Percentiles rank a stretch among this genome's conserved stretches.
These are phyloP conservation scores for Neodon shergylaensis DNA, from an alignment of 2,113 vertebrate species.

Conservation along the genomic window DNA sequence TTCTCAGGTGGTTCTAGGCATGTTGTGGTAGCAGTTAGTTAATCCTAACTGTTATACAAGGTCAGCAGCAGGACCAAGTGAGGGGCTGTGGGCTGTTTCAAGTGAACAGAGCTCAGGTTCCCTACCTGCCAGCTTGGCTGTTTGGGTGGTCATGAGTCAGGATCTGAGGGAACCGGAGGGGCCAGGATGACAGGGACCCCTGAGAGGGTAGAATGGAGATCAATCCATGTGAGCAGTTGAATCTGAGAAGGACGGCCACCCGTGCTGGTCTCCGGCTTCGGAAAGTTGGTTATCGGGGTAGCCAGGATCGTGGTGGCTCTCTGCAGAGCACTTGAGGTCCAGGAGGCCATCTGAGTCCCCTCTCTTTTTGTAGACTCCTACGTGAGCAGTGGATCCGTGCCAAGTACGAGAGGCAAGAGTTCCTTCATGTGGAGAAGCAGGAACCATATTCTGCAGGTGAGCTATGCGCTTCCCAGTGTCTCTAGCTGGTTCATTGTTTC, in stretches of 20 bases:
- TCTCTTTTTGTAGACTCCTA: conserved; percentile 88
- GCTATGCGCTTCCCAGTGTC: fast-evolving
- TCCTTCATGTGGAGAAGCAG: conserved; percentile 94
- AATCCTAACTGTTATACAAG: not conserved
- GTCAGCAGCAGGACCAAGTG: not conserved
- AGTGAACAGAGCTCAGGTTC: not conserved
- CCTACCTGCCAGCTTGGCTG: not conserved
- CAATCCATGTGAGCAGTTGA: not conserved
- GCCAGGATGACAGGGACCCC: too few relatives aligned
- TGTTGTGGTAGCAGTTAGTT: not conserved
- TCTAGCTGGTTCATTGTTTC: not conserved
- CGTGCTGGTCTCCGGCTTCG: not conserved
- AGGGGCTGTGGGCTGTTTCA: not conserved
- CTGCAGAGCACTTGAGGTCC: too few relatives aligned
- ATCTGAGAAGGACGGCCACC: not conserved
- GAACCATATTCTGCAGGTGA: conserved; percentile 98
- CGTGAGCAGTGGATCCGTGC: conserved; percentile 98
- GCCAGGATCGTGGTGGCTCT: not conserved
- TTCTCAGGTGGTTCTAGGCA: not conserved
- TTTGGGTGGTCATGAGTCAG: not conserved
- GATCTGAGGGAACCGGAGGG: not conserved
- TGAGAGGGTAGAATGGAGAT: not conserved
- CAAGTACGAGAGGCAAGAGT: conserved; percentile 96
- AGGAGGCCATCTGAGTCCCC: not conserved
- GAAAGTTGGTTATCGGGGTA: not conserved